Evolutionary conservation across 2,888 invertebrate species (phyloP), one percentile per base, ranked within the genome.

Genomic region (Mechanitis mazaeus): DNA sequence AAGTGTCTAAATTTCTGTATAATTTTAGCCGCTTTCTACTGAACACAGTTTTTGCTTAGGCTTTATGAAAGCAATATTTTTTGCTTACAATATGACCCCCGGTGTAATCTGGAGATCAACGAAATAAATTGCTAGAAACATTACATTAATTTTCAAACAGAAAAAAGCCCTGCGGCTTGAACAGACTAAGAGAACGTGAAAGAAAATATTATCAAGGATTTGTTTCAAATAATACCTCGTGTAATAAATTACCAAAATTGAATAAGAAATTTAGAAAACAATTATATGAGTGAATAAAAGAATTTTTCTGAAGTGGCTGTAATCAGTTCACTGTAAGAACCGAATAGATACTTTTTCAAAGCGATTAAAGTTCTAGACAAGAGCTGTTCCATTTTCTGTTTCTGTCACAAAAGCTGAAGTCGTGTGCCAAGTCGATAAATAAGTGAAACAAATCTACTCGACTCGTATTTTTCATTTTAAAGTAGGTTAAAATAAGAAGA

Each of bases 371-470:
- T 63, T 63, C 60, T 46, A 45, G 60, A 60, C 58, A 60, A 63
- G 58, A 63, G 47, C 56, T 56, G 59, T 54, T 65, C 56, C 56
- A 63, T 65, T 65, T 65, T 65, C 65, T 66, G 61, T 64, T 66
- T 54, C 55, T 64, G 60, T 61, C 61, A 63, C 57, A 63, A 61
- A 56, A 65, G 59, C 59, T 63, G 64, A 61, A 61, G 61, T 56
- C 64, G 50, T 57, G 59, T 61, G 64, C 61, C 65, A 64, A 64
- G 61, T 64, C 61, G 53, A 59, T 65, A 60, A 65, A 61, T 64
- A 65, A 63, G 61, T 64, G 65, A 57, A 64, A 60, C 61, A 61
- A 61, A 63, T 65, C 60, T 61, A 58, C 57, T 57, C 64, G 59
- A 57, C 54, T 64, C 59, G 61, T 60, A 60, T 61, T 61, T 65